Evolutionary conservation across 2,797 vertebrate genomes (phyloP).

Genomic region (Saxicola maurus): DNA sequence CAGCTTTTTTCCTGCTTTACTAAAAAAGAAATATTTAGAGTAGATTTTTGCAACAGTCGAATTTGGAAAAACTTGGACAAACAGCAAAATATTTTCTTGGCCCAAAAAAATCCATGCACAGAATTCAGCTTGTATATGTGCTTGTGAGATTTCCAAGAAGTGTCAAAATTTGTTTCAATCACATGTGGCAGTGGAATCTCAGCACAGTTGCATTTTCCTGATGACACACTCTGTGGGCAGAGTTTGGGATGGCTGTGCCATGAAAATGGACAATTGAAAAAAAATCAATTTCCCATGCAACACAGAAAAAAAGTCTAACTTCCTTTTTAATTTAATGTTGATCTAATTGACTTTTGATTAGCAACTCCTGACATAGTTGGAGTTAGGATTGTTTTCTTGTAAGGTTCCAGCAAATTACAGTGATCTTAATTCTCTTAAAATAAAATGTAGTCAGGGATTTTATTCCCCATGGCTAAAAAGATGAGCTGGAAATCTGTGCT

Average conservation of each 20-base stretch:
- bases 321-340: neutral
- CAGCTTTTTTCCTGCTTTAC: neutral
- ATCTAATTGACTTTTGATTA: neutral
- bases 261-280: neutral
- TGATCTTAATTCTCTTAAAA: neutral
- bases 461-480: neutral
- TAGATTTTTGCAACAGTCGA: neutral
- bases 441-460: neutral
- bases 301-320: neutral
- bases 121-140: neutral
- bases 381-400: neutral
- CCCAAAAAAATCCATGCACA: neutral
- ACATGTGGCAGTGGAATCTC: neutral
- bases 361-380: neutral
- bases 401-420: neutral
- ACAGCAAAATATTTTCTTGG: neutral
- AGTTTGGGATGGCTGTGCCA: neutral
- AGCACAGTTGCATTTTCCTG: neutral
- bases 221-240: neutral
- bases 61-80: neutral
- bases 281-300: neutral
- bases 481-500: neutral
- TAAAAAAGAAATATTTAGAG: neutral
- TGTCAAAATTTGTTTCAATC: neutral
- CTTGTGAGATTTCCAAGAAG: neutral